A percentile compares a stretch with the other conserved stretches of the same genome.
Evolutionary conservation across 2,797 vertebrate species (phyloP).

Genomic region (Eptatretus atami): DNA sequence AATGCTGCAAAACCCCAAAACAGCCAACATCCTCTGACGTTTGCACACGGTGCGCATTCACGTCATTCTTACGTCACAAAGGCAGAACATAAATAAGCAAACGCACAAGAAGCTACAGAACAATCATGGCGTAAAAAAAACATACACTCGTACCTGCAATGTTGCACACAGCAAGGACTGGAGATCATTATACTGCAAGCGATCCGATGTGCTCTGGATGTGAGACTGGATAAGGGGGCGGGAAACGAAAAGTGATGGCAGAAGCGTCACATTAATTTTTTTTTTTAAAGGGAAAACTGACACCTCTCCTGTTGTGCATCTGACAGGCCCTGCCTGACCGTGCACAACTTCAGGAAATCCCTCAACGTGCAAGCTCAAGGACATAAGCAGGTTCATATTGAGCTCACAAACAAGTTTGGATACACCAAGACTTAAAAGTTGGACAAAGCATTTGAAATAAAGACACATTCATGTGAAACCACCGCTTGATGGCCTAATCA

Average conservation of each 20-base stretch:
- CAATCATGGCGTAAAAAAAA: neutral
- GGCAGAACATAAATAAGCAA: too few species aligned
- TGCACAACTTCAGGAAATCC: too few species aligned
- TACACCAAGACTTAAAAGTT: too few species aligned
- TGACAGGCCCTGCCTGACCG: too few species aligned
- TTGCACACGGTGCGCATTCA: too few species aligned
- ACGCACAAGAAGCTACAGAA: neutral
- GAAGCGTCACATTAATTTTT: neutral
- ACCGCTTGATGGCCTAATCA: too few species aligned
- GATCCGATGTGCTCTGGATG: slow-evolving; percentile 88
- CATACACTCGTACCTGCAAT: slow-evolving; percentile 33
- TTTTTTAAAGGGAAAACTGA: neutral
- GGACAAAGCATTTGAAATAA: too few species aligned
- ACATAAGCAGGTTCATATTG: too few species aligned
- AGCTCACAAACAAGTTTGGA: too few species aligned
- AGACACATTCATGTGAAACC: too few species aligned
- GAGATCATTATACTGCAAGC: slow-evolving; percentile 93
- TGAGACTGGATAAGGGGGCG: slow-evolving; percentile 32
- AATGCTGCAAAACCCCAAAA: neutral
- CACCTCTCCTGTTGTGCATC: neutral
- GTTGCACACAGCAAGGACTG: slow-evolving; percentile 88
- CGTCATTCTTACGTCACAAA: neutral
- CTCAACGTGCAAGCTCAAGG: too few species aligned
- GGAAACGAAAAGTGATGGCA: slow-evolving; percentile 3
- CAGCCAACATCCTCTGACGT: neutral